Evolutionary conservation across 2,797 vertebrate species (phyloP).

Genomic region (Falco cherrug): DNA sequence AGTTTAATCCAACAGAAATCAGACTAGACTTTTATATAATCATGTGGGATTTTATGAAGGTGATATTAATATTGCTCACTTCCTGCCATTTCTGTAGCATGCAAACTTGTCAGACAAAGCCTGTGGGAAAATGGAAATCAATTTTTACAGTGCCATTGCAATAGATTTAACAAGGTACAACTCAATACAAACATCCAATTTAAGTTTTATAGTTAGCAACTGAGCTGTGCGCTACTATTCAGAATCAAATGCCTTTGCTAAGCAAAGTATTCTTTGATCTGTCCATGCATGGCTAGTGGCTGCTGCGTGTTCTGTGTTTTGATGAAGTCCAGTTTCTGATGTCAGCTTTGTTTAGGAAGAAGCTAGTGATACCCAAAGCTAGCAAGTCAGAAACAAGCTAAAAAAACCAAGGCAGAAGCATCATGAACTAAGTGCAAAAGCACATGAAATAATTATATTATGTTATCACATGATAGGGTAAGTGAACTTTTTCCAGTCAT

Average conservation of each 20-base stretch:
- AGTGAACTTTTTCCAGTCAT: background rate
- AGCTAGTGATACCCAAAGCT: background rate
- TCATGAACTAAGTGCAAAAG: background rate
- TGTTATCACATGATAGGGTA: background rate
- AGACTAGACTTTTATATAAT: background rate
- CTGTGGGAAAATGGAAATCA: background rate
- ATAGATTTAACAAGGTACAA: background rate
- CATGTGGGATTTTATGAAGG: background rate
- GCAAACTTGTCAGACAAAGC: background rate
- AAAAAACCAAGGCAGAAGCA: background rate
- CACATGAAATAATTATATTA: background rate
- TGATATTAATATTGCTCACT: background rate
- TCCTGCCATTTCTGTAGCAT: background rate
- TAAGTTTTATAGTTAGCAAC: background rate
- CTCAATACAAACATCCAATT: background rate
- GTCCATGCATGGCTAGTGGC: background rate
- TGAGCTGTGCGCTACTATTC: background rate
- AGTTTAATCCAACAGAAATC: background rate
- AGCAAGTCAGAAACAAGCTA: background rate
- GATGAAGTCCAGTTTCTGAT: background rate
- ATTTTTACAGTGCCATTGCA: background rate
- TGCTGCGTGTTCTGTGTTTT: background rate
- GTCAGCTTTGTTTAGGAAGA: slow-evolving; percentile 9
- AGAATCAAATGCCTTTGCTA: slow-evolving; percentile 7
- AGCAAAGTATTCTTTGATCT: slow-evolving; percentile 7